Evolutionary conservation across 2,113 vertebrate genomes (phyloP), one percentile per base, ranked within the genome.

Genomic region (human): DNA sequence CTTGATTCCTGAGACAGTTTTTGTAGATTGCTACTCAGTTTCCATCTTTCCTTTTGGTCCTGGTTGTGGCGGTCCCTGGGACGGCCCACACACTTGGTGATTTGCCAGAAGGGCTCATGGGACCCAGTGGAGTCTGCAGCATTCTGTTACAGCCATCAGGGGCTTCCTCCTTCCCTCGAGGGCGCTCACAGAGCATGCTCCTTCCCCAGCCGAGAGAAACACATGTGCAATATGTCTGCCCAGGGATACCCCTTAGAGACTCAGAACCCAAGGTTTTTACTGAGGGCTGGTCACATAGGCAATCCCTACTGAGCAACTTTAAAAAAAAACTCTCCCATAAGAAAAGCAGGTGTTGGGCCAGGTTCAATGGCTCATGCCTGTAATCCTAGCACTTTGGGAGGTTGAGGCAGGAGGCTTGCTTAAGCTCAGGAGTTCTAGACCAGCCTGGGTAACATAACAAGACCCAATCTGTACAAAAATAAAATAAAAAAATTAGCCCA

Each of bases 251-350:
- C 11, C 1, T 13, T 2, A 6, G 48, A 35, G 59, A 70, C 93
- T 70, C 1, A 2, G 18, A 25, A 13, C 66, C 40, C 16, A 8
- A 14, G 40, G n/a, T 14, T 11, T 38, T 17, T 13, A 30, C 5
- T 2, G 35, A n/a, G 25, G 9, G 1, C 6, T 57, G 83, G 22
- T 38, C 70, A 40, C 1, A 0, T 1, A 14, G 61, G 8, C 16
- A 16, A 2, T 43, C 9, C 45, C 14, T 50, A 50, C 73, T 17
- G n/a, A 78, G 68, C 43, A 48, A 8, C 43, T 17, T 30, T 30
- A 64, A 64, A 30, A 64, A 25, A 27, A 43, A 45, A 18, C 52
- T 14, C 4, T 27, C 40, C 61, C 5, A 1, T 38, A 17, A 32
- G 64, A 86, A 50, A 83, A 43, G 72, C 23, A 55, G 87, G 25